Base-by-base conservation (phyloP, 2,113 vertebrate genomes). In the Arothron firmamentum region DNA sequence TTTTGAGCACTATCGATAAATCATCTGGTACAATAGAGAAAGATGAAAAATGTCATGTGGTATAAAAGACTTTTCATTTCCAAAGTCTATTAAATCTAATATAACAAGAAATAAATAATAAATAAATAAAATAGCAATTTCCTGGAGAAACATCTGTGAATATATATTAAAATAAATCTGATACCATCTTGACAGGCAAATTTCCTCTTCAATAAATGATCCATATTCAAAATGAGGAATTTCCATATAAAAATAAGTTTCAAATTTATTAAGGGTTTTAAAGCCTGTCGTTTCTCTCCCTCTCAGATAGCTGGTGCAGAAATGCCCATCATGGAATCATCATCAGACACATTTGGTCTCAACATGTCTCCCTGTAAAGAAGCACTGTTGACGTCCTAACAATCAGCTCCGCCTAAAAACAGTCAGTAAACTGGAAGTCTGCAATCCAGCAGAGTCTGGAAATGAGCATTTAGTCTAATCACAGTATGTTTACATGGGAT, bases 151-250 rank as follows among this genome's bases (percentile, higher is more conserved):
- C 71, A 75, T 72, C 67, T 76, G 70, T 82, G 78, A 63, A 70
- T 84, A 70, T 82, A 80, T 84, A 82, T 77, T 78, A 81, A 85
- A 81, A 71, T 64, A 62, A 84, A 76, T 61, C 18, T 64, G 84
- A 88, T 86, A 79, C 16, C 18, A 85, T 85, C 84, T 86, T 82
- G 86, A 86, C 86, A 85, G 79, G 82, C 82, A 88, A 86, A 88
- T 88, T 86, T 88, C 86, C 86, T 84, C 71, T 68, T 72, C 68
- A 85, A 80, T 84, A 80, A 85, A 81, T 72, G 77, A 65, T 68
- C 73, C 34, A 57, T 64, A 84, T 82, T 86, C 60, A 73, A 82
- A 80, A 72, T 68, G 67, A 72, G 74, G 77, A 78, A 72, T 72
- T 62, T 62, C 46, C 48, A 65, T 72, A 67, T 55, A 78, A 81